These are phyloP conservation scores for Ommatoiulus sabulosus DNA, from an alignment of 2,888 invertebrate species.

Conservation along the genomic window DNA sequence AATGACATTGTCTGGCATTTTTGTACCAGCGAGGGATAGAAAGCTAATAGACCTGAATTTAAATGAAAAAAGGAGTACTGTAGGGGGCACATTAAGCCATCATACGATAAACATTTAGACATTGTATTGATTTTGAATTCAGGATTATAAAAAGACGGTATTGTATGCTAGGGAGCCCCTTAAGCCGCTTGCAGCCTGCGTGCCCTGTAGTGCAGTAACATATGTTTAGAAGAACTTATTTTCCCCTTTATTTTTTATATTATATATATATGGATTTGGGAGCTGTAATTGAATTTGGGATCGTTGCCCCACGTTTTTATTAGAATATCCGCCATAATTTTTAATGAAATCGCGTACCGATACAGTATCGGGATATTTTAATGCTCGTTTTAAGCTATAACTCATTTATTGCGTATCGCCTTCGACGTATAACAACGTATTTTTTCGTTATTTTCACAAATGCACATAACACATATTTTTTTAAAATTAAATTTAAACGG, in stretches of 20 bases:
- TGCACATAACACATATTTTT: no score
- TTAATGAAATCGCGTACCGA: background rate
- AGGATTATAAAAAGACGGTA: slow-evolving; percentile 11
- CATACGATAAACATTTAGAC: background rate
- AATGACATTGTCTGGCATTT: slow-evolving; percentile 5
- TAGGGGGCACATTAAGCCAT: slow-evolving; percentile 19
- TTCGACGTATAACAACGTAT: background rate
- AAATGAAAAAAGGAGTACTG: background rate
- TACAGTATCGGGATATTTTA: background rate
- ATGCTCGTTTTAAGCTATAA: background rate
- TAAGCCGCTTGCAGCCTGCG: background rate
- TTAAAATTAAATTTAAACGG: no score
- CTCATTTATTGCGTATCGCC: background rate
- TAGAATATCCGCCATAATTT: background rate
- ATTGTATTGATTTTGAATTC: slow-evolving; percentile 25
- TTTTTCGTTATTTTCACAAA: no score
- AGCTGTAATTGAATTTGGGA: slow-evolving; percentile 21
- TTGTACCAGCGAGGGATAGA: background rate
- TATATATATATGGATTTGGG: background rate
- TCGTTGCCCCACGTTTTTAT: background rate
- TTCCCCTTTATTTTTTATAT: slow-evolving; percentile 24
- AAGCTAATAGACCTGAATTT: slow-evolving; percentile 27
- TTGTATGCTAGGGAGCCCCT: background rate
- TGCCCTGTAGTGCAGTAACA: background rate
- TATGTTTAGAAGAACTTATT: slow-evolving; percentile 26